phyloP scores from a whole-genome alignment of 2,797 vertebrate genomes.

The Phylloscopus collybita region DNA sequence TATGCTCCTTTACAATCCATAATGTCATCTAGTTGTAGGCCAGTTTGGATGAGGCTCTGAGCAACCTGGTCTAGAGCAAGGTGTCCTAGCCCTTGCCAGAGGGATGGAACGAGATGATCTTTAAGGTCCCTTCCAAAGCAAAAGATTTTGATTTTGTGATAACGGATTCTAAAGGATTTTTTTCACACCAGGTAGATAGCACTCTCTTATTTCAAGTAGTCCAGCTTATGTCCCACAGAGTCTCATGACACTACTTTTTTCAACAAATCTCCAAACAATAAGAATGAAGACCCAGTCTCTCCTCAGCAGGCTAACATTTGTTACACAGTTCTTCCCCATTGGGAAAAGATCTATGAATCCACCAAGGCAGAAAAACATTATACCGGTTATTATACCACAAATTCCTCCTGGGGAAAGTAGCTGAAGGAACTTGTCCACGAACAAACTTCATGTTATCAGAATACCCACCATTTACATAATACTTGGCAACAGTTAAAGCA shows the following conservation, averaged over 20 bases:
- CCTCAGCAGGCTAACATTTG: neutral
- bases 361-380: neutral
- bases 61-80: neutral
- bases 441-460: neutral
- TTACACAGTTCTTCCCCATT: neutral
- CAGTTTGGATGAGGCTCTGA: neutral
- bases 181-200: neutral
- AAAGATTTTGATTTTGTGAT: neutral
- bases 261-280: neutral
- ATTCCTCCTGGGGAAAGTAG: neutral
- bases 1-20: neutral
- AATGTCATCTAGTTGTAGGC: neutral
- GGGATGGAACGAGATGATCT: neutral
- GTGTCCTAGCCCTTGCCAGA: too few relatives aligned
- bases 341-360: neutral
- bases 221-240: neutral
- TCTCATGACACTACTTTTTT: neutral
- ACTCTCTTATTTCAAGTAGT: neutral
- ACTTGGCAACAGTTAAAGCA: neutral
- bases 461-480: neutral
- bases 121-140: neutral
- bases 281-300: neutral
- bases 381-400: neutral
- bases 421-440: neutral
- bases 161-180: neutral